These are phyloP conservation scores for Caranx melampygus DNA, from an alignment of 2,113 vertebrate species.

Conservation along the genomic window DNA sequence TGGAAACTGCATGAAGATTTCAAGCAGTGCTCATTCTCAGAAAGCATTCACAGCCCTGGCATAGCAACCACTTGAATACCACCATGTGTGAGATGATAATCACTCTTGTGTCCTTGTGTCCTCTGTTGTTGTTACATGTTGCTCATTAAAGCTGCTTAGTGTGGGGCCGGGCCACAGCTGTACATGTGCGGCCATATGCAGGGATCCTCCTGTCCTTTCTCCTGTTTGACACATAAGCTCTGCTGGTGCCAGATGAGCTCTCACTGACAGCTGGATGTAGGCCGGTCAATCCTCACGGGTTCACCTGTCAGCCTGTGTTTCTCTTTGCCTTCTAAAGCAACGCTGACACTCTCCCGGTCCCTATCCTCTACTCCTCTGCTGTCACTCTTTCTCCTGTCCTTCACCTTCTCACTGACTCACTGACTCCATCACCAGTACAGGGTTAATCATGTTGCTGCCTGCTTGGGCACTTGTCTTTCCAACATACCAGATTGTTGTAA, in stretches of 20 bases:
- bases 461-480: slow-evolving; percentile 23
- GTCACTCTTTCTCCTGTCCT: slow-evolving; percentile 71
- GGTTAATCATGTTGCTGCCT: slow-evolving; percentile 63
- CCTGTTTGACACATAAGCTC: slow-evolving; percentile 79
- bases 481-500: background rate
- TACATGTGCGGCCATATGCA: slow-evolving; percentile 55
- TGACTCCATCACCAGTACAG: slow-evolving; percentile 53
- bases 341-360: slow-evolving; percentile 76
- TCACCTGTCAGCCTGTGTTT: slow-evolving; percentile 84
- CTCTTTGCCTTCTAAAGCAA: slow-evolving; percentile 76
- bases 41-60: slow-evolving; percentile 22
- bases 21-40: background rate
- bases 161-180: slow-evolving; percentile 70
- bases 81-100: slow-evolving; percentile 61
- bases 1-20: background rate
- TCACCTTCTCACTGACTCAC: slow-evolving; percentile 58
- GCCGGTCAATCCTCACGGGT: slow-evolving; percentile 82
- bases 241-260: slow-evolving; percentile 80
- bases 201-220: slow-evolving; percentile 66
- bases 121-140: slow-evolving; percentile 69
- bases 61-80: slow-evolving; percentile 38
- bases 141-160: slow-evolving; percentile 78
- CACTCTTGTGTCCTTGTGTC: slow-evolving; percentile 67
- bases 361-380: slow-evolving; percentile 58
- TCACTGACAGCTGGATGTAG: slow-evolving; percentile 81